Evolutionary conservation across 30 jellyfish, hydroid and myxozoan genomes (phyloP).

Genomic region (Nemopilema nomurai): DNA sequence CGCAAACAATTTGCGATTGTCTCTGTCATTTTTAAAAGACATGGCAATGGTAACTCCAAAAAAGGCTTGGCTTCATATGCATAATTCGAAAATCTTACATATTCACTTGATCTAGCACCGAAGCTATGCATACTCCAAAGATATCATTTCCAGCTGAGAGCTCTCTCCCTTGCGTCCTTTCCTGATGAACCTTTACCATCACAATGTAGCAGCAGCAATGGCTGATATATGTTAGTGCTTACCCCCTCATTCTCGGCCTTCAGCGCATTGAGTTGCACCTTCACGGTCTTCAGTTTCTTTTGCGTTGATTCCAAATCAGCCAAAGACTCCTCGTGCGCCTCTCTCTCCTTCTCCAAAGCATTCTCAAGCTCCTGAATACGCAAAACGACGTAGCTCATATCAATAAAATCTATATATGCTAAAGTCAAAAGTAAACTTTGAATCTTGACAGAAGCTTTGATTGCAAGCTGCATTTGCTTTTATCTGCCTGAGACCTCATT

Average conservation of each 20-base stretch:
- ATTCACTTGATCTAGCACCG: too few species aligned
- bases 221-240: neutral
- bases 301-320: slow-evolving; percentile 53
- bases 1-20: neutral
- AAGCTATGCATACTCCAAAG: too few species aligned
- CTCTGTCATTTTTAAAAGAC: neutral
- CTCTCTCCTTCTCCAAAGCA: slow-evolving; percentile 47
- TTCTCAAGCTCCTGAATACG: slow-evolving; percentile 38
- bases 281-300: slow-evolving; percentile 51
- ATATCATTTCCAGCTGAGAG: too few species aligned
- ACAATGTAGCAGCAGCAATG: neutral
- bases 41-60: too few species aligned
- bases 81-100: too few species aligned
- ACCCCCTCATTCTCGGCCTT: slow-evolving; percentile 59
- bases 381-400: neutral
- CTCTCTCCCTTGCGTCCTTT: too few species aligned
- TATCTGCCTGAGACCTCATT: too few species aligned
- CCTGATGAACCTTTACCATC: too few species aligned
- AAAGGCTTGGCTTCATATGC: too few species aligned
- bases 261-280: slow-evolving; percentile 42
- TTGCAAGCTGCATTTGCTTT: too few species aligned
- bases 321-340: slow-evolving; percentile 41
- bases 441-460: too few species aligned
- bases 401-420: neutral
- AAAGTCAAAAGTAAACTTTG: too few species aligned